Conservation (phyloP, 2,113 vertebrate species). For the Xenopus laevis region DNA sequence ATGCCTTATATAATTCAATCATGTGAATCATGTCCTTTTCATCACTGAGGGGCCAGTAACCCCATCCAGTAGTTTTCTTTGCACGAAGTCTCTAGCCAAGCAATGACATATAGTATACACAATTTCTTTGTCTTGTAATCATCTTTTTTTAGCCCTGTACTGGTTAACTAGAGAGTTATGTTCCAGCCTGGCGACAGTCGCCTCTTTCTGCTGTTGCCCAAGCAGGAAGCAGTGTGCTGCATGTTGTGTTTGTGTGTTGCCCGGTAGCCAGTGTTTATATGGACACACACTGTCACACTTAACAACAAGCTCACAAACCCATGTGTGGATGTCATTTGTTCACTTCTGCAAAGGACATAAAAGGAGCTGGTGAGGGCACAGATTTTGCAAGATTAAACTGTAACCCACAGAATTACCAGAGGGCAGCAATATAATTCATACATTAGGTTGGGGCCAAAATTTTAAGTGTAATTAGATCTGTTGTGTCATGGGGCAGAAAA, state of each 20-base stretch:
- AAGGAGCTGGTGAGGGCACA: not conserved
- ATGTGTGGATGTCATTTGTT: constrained; percentile 40
- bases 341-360: constrained; percentile 13
- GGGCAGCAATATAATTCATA: too few relatives aligned
- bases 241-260: constrained; percentile 34
- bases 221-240: constrained; percentile 31
- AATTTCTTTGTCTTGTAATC: not conserved
- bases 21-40: too few relatives aligned
- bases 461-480: too few relatives aligned
- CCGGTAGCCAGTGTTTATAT: constrained; percentile 40
- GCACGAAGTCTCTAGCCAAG: too few relatives aligned
- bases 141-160: constrained; percentile 2
- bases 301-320: constrained; percentile 35
- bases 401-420: not conserved
- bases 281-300: constrained; percentile 33
- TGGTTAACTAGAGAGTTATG: constrained; percentile 12
- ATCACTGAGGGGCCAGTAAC: too few relatives aligned
- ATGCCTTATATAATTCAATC: too few relatives aligned
- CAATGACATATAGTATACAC: too few relatives aligned
- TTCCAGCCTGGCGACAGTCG: constrained; percentile 32
- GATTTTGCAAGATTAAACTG: not conserved
- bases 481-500: too few relatives aligned
- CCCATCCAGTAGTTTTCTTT: too few relatives aligned
- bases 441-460: too few relatives aligned
- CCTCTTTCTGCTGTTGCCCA: constrained; percentile 3